A percentile compares a stretch with the other conserved stretches of the same genome.
phyloP scores from a whole-genome alignment of 1,140 invertebrate species.

The Bombus ignitus region DNA sequence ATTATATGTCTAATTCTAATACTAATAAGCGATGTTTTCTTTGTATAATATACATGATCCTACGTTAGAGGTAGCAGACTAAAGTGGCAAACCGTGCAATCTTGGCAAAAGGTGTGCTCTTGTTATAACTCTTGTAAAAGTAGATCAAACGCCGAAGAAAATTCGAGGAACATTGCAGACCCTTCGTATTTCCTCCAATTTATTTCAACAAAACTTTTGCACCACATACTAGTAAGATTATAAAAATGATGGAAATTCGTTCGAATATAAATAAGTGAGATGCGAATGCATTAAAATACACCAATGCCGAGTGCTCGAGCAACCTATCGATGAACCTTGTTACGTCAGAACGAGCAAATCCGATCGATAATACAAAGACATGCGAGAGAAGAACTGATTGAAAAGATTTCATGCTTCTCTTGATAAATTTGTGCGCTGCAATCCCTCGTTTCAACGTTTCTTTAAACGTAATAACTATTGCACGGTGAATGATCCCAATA shows the following conservation, averaged over 20 bases:
- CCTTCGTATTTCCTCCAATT: background rate
- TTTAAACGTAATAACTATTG: background rate
- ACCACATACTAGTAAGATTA: background rate
- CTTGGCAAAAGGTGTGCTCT: constrained; percentile 59
- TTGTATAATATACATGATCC: constrained; percentile 34
- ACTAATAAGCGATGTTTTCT: constrained; percentile 28
- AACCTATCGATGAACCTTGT: background rate
- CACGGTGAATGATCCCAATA: constrained; percentile 47
- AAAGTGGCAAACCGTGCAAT: constrained; percentile 73
- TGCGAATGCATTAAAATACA: background rate
- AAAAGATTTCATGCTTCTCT: constrained; percentile 62
- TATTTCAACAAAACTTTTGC: background rate
- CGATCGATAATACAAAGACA: constrained; percentile 55
- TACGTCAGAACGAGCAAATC: constrained; percentile 20
- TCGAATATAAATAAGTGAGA: background rate
- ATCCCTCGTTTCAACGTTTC: background rate
- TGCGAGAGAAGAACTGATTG: constrained; percentile 62
- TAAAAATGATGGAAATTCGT: background rate
- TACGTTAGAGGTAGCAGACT: constrained; percentile 75
- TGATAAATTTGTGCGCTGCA: background rate
- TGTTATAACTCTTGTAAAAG: constrained; percentile 8
- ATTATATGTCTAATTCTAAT: background rate
- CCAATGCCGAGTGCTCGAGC: constrained; percentile 6
- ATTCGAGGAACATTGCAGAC: background rate
- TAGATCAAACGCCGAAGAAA: constrained; percentile 15